A percentile compares a stretch with the other conserved stretches of the same genome.
Evolutionary conservation across 2,113 vertebrate species (phyloP).

Genomic region (Nyctibius bracteatus): DNA sequence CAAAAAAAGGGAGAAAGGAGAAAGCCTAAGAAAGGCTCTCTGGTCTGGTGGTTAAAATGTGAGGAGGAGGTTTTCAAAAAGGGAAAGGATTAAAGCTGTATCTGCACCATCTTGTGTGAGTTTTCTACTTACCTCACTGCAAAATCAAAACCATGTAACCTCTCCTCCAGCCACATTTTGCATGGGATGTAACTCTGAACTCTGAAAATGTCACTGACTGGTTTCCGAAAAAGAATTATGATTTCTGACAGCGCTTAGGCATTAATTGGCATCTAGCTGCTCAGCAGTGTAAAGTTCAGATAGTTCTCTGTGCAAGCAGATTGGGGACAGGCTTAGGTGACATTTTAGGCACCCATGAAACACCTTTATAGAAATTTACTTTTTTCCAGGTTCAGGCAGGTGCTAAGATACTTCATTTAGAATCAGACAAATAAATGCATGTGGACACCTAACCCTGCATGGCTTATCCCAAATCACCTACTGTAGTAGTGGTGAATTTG

Average conservation of each 20-base stretch:
- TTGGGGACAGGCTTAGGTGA: neutral
- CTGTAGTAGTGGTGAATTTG: neutral
- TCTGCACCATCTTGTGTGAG: neutral
- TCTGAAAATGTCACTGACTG: conserved; percentile 28
- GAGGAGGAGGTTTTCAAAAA: neutral
- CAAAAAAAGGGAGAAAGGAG: neutral
- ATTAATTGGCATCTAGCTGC: conserved; percentile 29
- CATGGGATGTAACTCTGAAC: neutral
- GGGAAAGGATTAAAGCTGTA: neutral
- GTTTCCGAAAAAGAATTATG: neutral
- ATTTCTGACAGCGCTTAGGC: conserved; percentile 16
- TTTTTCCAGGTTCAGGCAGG: neutral
- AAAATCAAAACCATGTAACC: neutral
- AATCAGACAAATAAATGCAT: neutral
- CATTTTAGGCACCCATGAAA: neutral
- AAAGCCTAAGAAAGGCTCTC: neutral
- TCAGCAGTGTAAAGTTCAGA: conserved; percentile 11
- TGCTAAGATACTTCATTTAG: neutral
- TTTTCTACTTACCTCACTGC: neutral
- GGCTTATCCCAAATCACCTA: neutral
- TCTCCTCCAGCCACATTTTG: conserved; percentile 11
- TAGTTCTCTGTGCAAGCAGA: neutral
- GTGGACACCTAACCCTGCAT: neutral
- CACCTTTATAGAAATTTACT: neutral
- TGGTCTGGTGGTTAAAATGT: neutral